Base-by-base conservation (phyloP, 2,113 vertebrate species). In the Lynx canadensis region DNA sequence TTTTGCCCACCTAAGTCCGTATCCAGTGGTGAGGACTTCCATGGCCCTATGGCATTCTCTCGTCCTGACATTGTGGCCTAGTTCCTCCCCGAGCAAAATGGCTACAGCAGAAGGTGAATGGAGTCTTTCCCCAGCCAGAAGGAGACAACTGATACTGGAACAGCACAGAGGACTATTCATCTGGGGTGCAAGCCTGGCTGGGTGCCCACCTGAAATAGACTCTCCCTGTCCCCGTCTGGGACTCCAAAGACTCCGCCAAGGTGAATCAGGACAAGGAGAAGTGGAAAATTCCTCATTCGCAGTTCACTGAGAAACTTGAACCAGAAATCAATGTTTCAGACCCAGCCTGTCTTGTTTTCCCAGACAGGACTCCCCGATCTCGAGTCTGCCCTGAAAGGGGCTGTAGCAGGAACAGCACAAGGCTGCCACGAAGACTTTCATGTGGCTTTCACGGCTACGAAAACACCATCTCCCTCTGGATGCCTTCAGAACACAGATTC, bases 401-500 rank as follows among this genome's bases (percentile, higher is more conserved):
- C 89, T 60, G 36, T 29, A 45, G 68, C 73, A 33, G 90, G 38
- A 76, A 79, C 12, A 18, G 76, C 1, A 4, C 16, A 31, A 57
- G 74, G 71, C 78, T 38, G 41, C 84, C 10, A 0, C 27, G 27
- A 81, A 85, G 89, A 79, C 92, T 98, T 98, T 98, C 81, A 95
- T 97, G 98, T 98, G 98, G 98, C 98, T 98, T 98, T 96, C 63
- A 23, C 25, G 27, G 96, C 93, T 95, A 91, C 97, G 93, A 97
- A 98, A 98, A 97, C 4, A 7, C 18, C 68, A 90, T 97, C 74
- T 36, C 94, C 95, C 82, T 86, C 95, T 92, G 38, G 74, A 92
- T 86, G 98, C 96, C 97, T 94, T 94, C 95, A 82, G 93, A 98
- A 97, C 97, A 97, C 97, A 97, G 95, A 93, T 97, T 97, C 97